phyloP scores from a whole-genome alignment of 2,888 invertebrate genomes.

The Chydorus sphaericus region DNA sequence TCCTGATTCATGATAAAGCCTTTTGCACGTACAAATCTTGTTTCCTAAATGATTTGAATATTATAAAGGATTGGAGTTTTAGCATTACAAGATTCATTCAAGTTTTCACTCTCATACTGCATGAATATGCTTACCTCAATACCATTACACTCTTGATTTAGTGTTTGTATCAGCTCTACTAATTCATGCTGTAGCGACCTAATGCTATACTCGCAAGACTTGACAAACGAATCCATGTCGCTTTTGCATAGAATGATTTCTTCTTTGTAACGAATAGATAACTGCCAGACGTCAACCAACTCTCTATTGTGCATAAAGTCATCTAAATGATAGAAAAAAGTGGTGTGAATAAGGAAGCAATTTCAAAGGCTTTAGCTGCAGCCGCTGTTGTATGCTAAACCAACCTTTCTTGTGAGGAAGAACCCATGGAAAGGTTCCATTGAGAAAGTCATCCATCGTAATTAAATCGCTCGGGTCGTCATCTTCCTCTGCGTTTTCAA shows the following conservation, averaged over 20 bases:
- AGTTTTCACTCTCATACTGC: too few relatives aligned
- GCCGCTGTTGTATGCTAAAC: too few relatives aligned
- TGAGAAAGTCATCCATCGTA: not conserved
- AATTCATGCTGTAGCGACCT: not conserved
- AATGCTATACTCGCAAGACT: not conserved
- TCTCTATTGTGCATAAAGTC: not conserved
- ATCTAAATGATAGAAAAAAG: too few relatives aligned
- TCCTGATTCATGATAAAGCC: not conserved
- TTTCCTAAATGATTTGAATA: not conserved
- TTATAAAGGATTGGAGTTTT: not conserved
- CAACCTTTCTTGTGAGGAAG: not conserved
- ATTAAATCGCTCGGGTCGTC: not conserved
- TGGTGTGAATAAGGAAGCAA: not conserved
- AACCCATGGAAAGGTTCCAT: not conserved
- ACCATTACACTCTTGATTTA: too few relatives aligned
- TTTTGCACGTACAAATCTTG: not conserved
- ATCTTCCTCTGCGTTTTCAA: not conserved
- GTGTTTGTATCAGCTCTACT: too few relatives aligned
- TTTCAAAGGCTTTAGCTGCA: not conserved
- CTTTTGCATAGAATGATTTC: not conserved
- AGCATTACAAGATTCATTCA: not conserved
- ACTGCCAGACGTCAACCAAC: not conserved
- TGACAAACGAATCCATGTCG: not conserved
- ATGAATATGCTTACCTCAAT: not conserved
- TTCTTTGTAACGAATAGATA: not conserved